These are phyloP conservation scores for Cephus sareptanus DNA, from an alignment of 2,888 invertebrate species.

Conservation along the genomic window DNA sequence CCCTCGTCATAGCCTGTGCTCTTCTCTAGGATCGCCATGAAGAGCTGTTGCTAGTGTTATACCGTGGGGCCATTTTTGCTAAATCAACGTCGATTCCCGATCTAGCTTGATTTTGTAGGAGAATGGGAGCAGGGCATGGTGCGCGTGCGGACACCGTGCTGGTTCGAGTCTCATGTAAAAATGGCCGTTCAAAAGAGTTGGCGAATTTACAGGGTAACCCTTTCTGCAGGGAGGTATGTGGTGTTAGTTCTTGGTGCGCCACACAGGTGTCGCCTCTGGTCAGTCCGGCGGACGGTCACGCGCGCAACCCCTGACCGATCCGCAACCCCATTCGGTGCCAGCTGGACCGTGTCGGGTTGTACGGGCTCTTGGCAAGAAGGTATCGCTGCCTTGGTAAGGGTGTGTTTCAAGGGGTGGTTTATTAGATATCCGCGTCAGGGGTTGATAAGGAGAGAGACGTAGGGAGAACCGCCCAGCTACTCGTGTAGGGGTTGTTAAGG, in stretches of 20 bases:
- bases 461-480: constrained; percentile 39
- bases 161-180: constrained; percentile 10
- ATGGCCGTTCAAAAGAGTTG: not conserved
- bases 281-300: constrained; percentile 51
- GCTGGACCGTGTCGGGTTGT: not conserved
- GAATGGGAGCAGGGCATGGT: not conserved
- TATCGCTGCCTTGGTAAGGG: constrained; percentile 45
- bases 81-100: not conserved
- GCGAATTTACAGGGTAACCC: constrained; percentile 45
- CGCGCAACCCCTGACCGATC: constrained; percentile 16
- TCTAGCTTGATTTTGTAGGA: not conserved
- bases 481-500: constrained; percentile 63
- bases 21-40: constrained; percentile 13
- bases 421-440: constrained; percentile 57
- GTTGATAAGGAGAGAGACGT: constrained; percentile 35
- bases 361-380: constrained; percentile 10
- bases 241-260: constrained; percentile 43
- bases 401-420: constrained; percentile 57
- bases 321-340: constrained; percentile 11
- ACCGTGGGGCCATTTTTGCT: not conserved
- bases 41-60: not conserved
- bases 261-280: constrained; percentile 60
- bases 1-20: constrained; percentile 3
- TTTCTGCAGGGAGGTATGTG: constrained; percentile 38
- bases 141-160: not conserved